phyloP scores from a whole-genome alignment of 1,140 invertebrate genomes.

The honey bee (Apis mellifera) region DNA sequence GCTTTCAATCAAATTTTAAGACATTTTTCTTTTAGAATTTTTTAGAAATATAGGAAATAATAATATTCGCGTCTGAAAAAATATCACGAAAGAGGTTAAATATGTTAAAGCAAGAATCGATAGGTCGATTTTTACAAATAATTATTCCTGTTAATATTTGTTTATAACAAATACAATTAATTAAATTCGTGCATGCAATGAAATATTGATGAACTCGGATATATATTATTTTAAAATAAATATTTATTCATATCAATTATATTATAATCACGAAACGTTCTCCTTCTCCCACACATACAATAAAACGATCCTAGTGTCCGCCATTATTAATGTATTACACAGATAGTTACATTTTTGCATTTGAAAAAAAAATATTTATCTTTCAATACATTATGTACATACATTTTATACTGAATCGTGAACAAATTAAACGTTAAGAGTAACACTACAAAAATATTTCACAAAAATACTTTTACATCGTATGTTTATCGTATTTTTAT shows the following conservation, averaged over 20 bases:
- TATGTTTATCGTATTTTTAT: no score
- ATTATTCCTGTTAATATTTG: neutral
- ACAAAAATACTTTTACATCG: no score
- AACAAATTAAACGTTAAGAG: no score
- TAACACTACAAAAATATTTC: no score
- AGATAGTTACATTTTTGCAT: neutral
- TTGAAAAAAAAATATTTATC: neutral
- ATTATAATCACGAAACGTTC: slow-evolving; percentile 22
- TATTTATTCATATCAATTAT: neutral
- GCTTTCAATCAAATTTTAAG: no score
- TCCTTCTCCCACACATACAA: neutral
- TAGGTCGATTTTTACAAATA: slow-evolving; percentile 1
- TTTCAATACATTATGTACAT: no score
- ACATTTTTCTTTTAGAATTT: no score
- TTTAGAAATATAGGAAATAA: no score
- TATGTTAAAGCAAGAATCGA: no score
- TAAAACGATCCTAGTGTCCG: slow-evolving; percentile 24
- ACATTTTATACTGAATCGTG: neutral
- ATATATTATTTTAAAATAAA: slow-evolving; percentile 5
- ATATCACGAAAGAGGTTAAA: no score
- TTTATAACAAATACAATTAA: slow-evolving; percentile 4
- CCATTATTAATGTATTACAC: slow-evolving; percentile 10
- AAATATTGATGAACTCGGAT: neutral
- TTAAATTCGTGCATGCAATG: neutral
- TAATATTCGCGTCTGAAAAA: no score